These are phyloP conservation scores for Pteronotus mesoamericanus DNA, from an alignment of 2,797 vertebrate genomes.

Conservation along the genomic window DNA sequence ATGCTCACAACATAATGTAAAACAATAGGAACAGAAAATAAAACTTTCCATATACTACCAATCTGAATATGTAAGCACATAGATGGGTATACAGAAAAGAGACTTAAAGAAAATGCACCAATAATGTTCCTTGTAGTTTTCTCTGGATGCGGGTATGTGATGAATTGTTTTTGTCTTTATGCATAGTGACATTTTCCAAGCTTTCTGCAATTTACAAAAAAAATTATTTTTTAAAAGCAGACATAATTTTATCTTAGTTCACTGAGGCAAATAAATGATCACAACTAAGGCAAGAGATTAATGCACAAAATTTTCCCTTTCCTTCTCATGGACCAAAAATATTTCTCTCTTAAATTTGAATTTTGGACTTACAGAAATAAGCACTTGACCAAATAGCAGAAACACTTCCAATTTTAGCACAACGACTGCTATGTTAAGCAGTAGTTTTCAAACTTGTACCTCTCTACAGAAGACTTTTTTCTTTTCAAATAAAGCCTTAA, in stretches of 20 bases:
- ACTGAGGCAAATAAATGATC: not conserved
- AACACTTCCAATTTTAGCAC: not conserved
- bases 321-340: not conserved
- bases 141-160: not conserved
- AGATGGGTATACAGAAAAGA: not conserved
- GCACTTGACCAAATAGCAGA: not conserved
- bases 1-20: not conserved
- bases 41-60: not conserved
- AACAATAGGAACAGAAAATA: slow-evolving; percentile 34
- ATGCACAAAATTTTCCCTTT: slow-evolving; percentile 15
- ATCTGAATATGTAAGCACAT: not conserved
- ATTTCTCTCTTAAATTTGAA: not conserved
- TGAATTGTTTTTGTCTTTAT: not conserved
- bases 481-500: not conserved
- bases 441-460: slow-evolving; percentile 2
- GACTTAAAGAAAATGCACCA: not conserved
- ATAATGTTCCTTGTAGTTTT: not conserved
- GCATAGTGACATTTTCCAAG: not conserved
- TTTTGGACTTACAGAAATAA: slow-evolving; percentile 36
- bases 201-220: not conserved
- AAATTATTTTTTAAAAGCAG: not conserved
- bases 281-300: not conserved
- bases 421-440: not conserved
- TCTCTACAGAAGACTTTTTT: not conserved
- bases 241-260: not conserved